phyloP scores from a whole-genome alignment of 2,888 invertebrate genomes.

The Oegoconia quadripuncta region DNA sequence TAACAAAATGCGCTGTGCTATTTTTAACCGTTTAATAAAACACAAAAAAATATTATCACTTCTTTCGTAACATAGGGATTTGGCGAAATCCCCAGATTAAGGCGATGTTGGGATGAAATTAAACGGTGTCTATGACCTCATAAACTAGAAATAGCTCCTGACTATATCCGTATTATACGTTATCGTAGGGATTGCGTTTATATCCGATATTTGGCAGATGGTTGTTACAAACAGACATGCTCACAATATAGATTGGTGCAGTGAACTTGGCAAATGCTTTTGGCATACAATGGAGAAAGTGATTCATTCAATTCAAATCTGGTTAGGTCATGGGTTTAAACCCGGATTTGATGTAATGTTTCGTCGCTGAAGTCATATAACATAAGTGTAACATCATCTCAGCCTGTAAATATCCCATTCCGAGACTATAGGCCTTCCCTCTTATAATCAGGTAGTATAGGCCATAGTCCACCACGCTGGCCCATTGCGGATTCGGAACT shows the following conservation, averaged over 20 bases:
- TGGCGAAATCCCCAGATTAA: slow-evolving; percentile 22
- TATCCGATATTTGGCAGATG: slow-evolving; percentile 28
- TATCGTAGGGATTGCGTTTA: slow-evolving; percentile 26
- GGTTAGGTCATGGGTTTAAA: slow-evolving; percentile 11
- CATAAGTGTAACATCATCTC: not conserved
- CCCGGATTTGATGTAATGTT: not conserved
- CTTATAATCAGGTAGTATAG: too few species aligned
- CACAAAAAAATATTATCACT: too few species aligned
- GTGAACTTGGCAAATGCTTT: slow-evolving; percentile 52
- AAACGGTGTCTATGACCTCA: slow-evolving; percentile 40
- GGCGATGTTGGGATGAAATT: slow-evolving; percentile 17
- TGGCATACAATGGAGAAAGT: slow-evolving; percentile 35
- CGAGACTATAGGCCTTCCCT: too few species aligned
- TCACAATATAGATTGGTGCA: slow-evolving; percentile 34
- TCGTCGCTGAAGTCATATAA: not conserved
- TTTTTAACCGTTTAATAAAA: too few species aligned
- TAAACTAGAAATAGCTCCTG: slow-evolving; percentile 42
- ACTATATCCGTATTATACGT: slow-evolving; percentile 2
- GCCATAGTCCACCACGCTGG: too few species aligned
- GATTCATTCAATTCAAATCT: slow-evolving; percentile 35
- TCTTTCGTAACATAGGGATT: too few species aligned
- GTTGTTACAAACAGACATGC: slow-evolving; percentile 5
- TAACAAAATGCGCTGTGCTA: too few species aligned
- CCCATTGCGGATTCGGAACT: too few species aligned
- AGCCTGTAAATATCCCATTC: too few species aligned